These are phyloP conservation scores for Varroa destructor DNA, from an alignment of 1,140 invertebrate genomes.

Conservation along the genomic window DNA sequence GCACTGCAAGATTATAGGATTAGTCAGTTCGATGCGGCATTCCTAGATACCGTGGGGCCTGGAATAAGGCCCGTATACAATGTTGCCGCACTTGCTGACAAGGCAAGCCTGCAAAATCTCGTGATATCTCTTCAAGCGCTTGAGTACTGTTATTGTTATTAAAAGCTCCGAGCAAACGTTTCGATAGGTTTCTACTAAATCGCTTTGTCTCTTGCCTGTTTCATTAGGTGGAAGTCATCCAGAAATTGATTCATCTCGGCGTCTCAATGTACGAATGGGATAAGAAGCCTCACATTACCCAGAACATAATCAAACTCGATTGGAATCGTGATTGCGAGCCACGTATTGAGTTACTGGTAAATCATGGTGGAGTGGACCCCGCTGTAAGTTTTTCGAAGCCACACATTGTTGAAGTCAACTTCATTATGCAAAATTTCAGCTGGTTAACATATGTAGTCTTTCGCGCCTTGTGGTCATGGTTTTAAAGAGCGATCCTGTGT, in stretches of 20 bases:
- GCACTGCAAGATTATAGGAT: neutral
- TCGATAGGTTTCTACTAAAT: no score
- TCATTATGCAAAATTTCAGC: no score
- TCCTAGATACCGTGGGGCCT: neutral
- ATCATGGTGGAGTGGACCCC: neutral
- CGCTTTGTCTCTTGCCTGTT: no score
- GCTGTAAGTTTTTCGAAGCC: neutral
- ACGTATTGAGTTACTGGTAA: neutral
- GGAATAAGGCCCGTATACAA: constrained; percentile 14
- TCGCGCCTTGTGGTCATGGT: no score
- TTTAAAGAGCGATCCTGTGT: no score
- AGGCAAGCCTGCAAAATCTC: neutral
- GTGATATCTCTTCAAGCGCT: no score
- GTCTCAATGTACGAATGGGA: constrained; percentile 7
- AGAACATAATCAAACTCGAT: neutral
- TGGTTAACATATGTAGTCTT: no score
- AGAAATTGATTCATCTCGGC: neutral
- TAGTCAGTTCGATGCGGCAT: constrained; percentile 13
- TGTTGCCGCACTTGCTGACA: constrained; percentile 14
- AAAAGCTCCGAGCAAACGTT: no score
- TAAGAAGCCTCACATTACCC: neutral
- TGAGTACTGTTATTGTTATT: no score
- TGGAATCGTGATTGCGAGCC: constrained; percentile 2
- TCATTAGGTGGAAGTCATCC: neutral
- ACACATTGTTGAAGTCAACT: no score